A percentile compares a stretch with the other conserved stretches of the same genome.
These are phyloP conservation scores for Pempheris klunzingeri DNA, from an alignment of 2,797 vertebrate genomes.

Conservation along the genomic window DNA sequence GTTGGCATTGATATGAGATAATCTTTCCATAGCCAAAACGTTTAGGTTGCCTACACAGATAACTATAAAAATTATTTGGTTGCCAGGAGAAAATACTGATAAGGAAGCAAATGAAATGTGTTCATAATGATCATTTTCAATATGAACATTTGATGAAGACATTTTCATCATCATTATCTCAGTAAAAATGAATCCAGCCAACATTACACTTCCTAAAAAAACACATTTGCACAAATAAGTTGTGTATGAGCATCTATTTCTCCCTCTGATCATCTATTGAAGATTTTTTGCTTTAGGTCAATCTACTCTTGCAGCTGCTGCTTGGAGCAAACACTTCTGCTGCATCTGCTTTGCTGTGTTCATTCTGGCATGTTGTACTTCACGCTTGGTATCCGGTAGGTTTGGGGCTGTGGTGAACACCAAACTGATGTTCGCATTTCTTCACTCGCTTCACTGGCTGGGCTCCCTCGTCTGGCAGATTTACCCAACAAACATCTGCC, in stretches of 20 bases:
- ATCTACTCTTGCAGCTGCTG: conserved; percentile 11
- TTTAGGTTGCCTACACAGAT: not conserved
- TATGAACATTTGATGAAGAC: not conserved
- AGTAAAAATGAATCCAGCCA: not conserved
- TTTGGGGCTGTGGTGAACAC: conserved; percentile 56
- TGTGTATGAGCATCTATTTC: not conserved
- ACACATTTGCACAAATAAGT: not conserved
- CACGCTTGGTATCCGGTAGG: conserved; percentile 62
- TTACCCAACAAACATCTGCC: conserved; percentile 71
- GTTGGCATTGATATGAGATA: too few species aligned
- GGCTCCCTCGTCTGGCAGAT: conserved; percentile 63
- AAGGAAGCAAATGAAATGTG: not conserved
- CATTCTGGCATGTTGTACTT: conserved; percentile 57
- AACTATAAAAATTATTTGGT: not conserved
- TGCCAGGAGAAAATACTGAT: not conserved
- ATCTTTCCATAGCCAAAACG: not conserved
- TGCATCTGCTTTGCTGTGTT: conserved; percentile 58
- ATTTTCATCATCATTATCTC: not conserved
- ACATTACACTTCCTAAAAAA: not conserved
- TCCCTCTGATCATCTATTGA: too few species aligned
- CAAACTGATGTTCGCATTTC: conserved; percentile 56
- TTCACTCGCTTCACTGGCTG: conserved; percentile 55
- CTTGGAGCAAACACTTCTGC: conserved; percentile 42
- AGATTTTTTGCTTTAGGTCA: conserved; percentile 37
- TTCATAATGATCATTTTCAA: not conserved